Conservation (phyloP, 2,797 vertebrate genomes). For the Neomorphus geoffroyi region DNA sequence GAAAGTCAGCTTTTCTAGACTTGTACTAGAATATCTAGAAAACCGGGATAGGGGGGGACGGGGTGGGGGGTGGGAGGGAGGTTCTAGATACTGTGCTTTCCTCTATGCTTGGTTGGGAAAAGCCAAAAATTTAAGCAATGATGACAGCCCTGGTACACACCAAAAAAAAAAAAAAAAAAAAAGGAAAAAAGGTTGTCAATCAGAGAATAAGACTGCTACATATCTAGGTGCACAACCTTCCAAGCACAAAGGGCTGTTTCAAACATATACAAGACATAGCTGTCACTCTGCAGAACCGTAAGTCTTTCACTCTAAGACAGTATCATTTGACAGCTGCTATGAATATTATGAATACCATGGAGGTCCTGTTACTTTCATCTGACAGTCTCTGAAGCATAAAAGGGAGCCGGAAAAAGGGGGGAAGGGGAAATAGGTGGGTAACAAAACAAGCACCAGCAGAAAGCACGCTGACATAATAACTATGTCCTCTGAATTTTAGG, state of each 20-base stretch:
- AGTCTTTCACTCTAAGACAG: neutral
- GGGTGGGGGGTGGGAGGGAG: too few species aligned
- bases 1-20: neutral
- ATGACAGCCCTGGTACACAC: neutral
- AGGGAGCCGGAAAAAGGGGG: neutral
- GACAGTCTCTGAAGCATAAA: neutral
- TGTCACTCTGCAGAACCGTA: neutral
- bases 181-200: neutral
- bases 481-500: neutral
- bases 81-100: neutral
- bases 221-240: neutral
- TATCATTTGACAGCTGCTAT: conserved; percentile 1
- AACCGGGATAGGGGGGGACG: neutral
- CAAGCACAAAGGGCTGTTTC: neutral
- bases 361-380: neutral
- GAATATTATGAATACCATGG: neutral
- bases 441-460: neutral
- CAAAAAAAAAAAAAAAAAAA: neutral
- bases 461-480: neutral
- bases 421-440: neutral
- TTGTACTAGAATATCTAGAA: neutral
- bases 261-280: neutral
- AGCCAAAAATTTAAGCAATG: neutral
- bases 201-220: neutral
- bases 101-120: neutral